Conservation (phyloP, 23 tunicate species). For the Ciona savignyi region DNA sequence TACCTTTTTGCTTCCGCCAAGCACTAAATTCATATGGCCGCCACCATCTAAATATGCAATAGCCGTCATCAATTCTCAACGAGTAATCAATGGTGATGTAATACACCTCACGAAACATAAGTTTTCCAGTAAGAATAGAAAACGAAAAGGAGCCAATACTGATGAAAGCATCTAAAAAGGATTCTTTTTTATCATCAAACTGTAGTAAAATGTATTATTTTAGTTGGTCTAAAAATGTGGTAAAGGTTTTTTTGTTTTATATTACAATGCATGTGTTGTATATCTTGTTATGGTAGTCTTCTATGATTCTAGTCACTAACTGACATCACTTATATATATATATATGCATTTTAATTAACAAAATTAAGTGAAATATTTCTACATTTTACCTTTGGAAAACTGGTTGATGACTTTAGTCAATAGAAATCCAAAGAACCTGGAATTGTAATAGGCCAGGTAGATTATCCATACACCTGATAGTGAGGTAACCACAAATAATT, state of each 20-base stretch:
- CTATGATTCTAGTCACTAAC: no score
- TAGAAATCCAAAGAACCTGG: conserved; percentile 68
- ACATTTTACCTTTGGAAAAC: conserved; percentile 65
- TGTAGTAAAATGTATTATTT: no score
- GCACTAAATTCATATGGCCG: conserved; percentile 46
- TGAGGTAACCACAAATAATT: conserved; percentile 41
- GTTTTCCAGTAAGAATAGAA: conserved; percentile 73
- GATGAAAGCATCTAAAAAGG: conserved; percentile 55
- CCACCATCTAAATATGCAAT: conserved; percentile 94
- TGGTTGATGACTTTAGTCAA: conserved; percentile 51
- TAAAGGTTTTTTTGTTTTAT: no score
- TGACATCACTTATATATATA: no score
- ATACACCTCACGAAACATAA: conserved; percentile 87
- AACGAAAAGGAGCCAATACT: conserved; percentile 72
- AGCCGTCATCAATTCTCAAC: conserved; percentile 68
- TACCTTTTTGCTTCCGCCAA: conserved; percentile 65
- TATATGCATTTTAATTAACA: no score
- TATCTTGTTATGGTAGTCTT: no score
- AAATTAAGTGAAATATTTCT: no score
- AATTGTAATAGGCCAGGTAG: conserved; percentile 71
- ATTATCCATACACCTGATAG: conserved; percentile 61
- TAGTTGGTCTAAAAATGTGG: no score
- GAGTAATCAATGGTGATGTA: conserved; percentile 67
- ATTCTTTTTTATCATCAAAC: no score
- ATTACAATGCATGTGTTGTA: no score